Conservation (phyloP, 2,113 vertebrate genomes). For the Prochilodus magdalenae region DNA sequence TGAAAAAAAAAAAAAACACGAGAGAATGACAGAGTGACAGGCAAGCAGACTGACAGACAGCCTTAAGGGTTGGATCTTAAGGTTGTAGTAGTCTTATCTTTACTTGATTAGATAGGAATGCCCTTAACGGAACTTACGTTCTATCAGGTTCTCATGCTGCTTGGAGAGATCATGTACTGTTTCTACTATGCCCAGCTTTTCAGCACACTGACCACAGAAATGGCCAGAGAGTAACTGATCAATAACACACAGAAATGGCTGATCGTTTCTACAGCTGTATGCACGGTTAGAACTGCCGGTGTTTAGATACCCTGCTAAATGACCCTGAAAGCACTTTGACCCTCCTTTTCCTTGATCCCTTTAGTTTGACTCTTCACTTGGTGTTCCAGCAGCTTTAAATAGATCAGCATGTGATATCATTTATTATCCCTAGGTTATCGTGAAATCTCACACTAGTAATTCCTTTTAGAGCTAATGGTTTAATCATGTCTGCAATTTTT, state of each 20-base stretch:
- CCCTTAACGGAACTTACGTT: not conserved
- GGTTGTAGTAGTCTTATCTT: conserved; percentile 32
- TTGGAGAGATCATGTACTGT: not conserved
- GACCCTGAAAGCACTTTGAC: not conserved
- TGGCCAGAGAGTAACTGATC: not conserved
- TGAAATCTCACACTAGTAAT: too few species aligned
- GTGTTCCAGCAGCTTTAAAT: not conserved
- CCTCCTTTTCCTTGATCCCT: not conserved
- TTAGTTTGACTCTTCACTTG: not conserved
- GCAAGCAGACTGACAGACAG: not conserved
- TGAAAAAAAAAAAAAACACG: too few species aligned
- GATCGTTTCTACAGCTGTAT: not conserved
- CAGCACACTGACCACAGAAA: not conserved
- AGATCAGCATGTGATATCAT: not conserved
- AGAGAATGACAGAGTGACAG: not conserved
- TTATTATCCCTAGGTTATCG: not conserved
- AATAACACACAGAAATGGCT: not conserved
- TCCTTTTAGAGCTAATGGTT: too few species aligned
- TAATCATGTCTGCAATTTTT: too few species aligned
- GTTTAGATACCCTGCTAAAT: not conserved
- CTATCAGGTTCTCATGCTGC: not conserved
- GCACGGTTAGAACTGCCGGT: not conserved
- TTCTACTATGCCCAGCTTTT: not conserved
- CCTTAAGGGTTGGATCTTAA: not conserved
- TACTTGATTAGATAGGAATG: conserved; percentile 35